phyloP scores from a whole-genome alignment of 2,888 invertebrate genomes.

The Nymphalis polychloros region DNA sequence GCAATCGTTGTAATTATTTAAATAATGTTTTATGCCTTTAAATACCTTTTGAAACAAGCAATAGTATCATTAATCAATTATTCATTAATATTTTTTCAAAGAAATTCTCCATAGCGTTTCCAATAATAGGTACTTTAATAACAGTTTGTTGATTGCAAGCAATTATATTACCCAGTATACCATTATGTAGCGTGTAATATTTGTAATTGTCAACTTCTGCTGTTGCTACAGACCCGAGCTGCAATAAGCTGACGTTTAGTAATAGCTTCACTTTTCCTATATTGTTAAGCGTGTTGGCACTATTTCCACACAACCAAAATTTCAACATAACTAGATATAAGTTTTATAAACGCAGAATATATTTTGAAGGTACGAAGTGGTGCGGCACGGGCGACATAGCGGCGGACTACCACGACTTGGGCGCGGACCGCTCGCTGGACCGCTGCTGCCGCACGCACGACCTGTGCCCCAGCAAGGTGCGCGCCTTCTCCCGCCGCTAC shows the following conservation, averaged over 20 bases:
- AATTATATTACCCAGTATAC: neutral
- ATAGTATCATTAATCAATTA: no score
- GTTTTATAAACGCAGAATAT: no score
- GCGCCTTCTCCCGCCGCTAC: slow-evolving; percentile 86
- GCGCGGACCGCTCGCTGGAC: slow-evolving; percentile 86
- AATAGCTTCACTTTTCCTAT: neutral
- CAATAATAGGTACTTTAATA: neutral
- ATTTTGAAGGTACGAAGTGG: slow-evolving; percentile 90
- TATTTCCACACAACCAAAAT: no score
- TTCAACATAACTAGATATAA: no score
- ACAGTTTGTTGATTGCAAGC: neutral
- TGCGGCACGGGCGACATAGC: slow-evolving; percentile 96
- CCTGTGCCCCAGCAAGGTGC: slow-evolving; percentile 91
- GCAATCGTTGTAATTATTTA: no score
- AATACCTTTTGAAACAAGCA: no score
- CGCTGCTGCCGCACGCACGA: slow-evolving; percentile 95
- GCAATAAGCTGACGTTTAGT: neutral
- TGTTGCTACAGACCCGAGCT: neutral
- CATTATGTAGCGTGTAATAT: slow-evolving; percentile 4
- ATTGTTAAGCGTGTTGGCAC: neutral
- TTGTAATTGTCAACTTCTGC: slow-evolving; percentile 7
- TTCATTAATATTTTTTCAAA: no score
- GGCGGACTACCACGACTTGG: slow-evolving; percentile 90
- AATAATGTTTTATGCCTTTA: no score
- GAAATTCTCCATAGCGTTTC: no score